These are phyloP conservation scores for Eustalomyia histrio DNA, from an alignment of 2,888 invertebrate genomes.

Conservation along the genomic window DNA sequence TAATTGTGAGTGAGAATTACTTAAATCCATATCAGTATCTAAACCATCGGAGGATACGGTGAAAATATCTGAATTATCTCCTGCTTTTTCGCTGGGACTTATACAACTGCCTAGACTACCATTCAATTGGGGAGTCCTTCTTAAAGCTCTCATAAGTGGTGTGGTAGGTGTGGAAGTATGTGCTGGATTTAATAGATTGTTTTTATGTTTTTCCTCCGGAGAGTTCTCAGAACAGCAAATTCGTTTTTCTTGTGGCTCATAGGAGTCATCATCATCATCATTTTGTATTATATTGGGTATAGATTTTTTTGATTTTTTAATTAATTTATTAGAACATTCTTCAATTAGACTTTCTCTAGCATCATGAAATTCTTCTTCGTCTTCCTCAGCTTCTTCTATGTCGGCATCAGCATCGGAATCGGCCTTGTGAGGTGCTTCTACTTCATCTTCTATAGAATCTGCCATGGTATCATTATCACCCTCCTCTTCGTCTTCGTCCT, in stretches of 20 bases:
- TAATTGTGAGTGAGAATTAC: conserved; percentile 73
- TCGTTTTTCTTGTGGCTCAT: conserved; percentile 63
- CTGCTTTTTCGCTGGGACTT: conserved; percentile 77
- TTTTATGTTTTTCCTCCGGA: conserved; percentile 66
- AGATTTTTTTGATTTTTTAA: conserved; percentile 49
- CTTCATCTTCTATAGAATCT: conserved; percentile 70
- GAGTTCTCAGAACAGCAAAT: conserved; percentile 49
- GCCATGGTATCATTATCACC: conserved; percentile 71
- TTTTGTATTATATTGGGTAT: conserved; percentile 64
- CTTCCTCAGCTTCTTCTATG: conserved; percentile 57
- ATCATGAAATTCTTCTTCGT: conserved; percentile 42
- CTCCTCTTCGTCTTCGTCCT: conserved; percentile 27
- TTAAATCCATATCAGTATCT: conserved; percentile 78
- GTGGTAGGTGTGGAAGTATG: conserved; percentile 71
- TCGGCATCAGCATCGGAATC: conserved; percentile 42
- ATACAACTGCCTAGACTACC: conserved; percentile 77
- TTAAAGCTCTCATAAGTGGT: conserved; percentile 66
- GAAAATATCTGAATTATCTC: conserved; percentile 78
- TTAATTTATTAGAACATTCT: conserved; percentile 33
- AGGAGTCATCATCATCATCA: conserved; percentile 71
- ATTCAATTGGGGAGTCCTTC: conserved; percentile 72
- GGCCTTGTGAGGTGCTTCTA: conserved; percentile 7
- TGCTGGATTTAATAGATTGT: conserved; percentile 55
- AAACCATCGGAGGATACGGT: conserved; percentile 79
- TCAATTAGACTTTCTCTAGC: conserved; percentile 57